Base-by-base conservation (phyloP, 2,113 vertebrate genomes). In the Alouatta palliata region DNA sequence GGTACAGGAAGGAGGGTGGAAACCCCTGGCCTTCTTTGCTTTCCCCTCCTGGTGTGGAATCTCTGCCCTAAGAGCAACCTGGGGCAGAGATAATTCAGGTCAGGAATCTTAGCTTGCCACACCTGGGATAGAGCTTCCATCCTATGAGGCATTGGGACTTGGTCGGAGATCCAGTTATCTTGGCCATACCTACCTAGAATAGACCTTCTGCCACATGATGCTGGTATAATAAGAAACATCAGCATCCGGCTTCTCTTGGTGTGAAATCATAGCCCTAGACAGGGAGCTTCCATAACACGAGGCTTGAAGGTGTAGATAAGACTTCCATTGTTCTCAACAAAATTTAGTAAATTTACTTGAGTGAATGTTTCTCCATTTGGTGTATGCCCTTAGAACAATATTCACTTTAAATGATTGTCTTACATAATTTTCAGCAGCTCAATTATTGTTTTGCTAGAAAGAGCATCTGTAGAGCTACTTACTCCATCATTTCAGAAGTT, bases 291-390 rank as follows among this genome's bases (percentile, higher is more conserved):
- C 47, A 43, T 82, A 73, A 68, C 5, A 58, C 21, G 54, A 47
- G 93, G 20, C 35, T 84, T 16, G 20, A 47, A 93, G 30, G 14
- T 4, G 17, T 87, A 21, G 71, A 5, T 2, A 84, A 84, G 40
- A 32, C 4, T 90, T 73, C n/a, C 27, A 30, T 40, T 86, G 4
- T 89, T 86, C 45, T 96, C 73, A 43, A n/a, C 14, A 35, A 85
- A 19, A 71, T 81, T 81, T 75, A 81, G n/a, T 64, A 94, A 58
- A 85, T 73, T 84, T 94, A 71, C 75, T 90, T 90, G 6, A 76
- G 3, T 79, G 58, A 83, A 32, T 68, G 8, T 71, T 87, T 90
- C 49, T 73, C 35, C 35, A 66, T 66, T 90, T 87, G 11, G 20
- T 94, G 4, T 52, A 40, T 80, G 37, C 37, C 14, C 61, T 94